A percentile compares a stretch with the other conserved stretches of the same genome.
Evolutionary conservation across 2,888 invertebrate genomes (phyloP).

Genomic region (Pristionchus exspectatus): DNA sequence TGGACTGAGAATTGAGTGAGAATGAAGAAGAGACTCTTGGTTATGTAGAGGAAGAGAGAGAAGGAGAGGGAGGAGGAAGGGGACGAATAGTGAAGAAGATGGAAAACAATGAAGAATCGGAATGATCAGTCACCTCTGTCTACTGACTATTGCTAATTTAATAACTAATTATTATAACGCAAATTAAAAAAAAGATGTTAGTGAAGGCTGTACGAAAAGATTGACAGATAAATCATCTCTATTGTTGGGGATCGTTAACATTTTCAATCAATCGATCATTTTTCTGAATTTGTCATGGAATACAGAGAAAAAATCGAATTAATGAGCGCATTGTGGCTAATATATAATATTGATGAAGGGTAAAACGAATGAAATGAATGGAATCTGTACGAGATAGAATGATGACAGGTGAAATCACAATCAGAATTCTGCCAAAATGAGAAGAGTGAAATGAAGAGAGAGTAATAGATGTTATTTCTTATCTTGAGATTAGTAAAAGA

Average conservation of each 20-base stretch:
- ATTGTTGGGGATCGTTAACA: too few species aligned
- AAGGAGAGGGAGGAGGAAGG: not conserved
- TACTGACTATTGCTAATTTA: too few species aligned
- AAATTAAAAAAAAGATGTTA: too few species aligned
- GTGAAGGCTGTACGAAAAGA: too few species aligned
- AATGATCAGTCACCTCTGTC: not conserved
- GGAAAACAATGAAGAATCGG: conserved; percentile 1
- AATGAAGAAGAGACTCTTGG: not conserved
- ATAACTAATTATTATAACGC: too few species aligned
- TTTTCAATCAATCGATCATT: too few species aligned
- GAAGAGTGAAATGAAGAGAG: not conserved
- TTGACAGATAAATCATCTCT: too few species aligned
- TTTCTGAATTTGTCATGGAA: too few species aligned
- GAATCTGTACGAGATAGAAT: not conserved
- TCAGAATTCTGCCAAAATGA: not conserved
- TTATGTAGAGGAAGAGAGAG: not conserved
- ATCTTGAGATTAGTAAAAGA: not conserved
- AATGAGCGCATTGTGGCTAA: not conserved
- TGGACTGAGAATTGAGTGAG: conserved; percentile 52
- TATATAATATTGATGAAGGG: not conserved
- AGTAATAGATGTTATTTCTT: not conserved
- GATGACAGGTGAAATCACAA: not conserved
- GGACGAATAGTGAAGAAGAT: conserved; percentile 3
- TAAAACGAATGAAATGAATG: not conserved
- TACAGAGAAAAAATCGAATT: not conserved